Base-by-base conservation (phyloP, 2,113 vertebrate species). In the Hyaena hyaena region DNA sequence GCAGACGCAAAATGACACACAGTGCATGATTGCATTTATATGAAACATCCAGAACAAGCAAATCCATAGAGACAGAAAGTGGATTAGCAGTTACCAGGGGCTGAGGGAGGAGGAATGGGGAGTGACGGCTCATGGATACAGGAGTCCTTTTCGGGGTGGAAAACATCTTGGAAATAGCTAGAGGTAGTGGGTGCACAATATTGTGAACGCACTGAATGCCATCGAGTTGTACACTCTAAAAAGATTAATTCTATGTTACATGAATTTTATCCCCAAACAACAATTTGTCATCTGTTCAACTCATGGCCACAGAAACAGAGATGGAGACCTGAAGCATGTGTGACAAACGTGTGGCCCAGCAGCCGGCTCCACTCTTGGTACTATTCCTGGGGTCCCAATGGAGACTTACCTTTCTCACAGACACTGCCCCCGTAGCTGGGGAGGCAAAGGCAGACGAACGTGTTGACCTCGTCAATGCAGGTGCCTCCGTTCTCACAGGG, bases 401-500 rank as follows among this genome's bases (percentile, higher is more conserved):
- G 69, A 81, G 6, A 43, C 95, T 86, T 90, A 99, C 99, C 99
- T 99, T 99, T 99, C 93, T 99, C 99, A 8, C 99, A 99, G 28
- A 99, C 99, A 97, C 98, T 99, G 96, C 99, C 99, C 0, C 99
- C 99, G 0, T 99, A 99, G 98, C 99, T 99, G 98, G 99, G 99
- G 96, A 99, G 98, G 98, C 99, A 99, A 96, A 99, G 99, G 98
- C 99, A 99, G 90, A 99, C 97, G 50, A 99, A 99, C 85, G 99
- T 98, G 61, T 99, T 99, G 97, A 99, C 98, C 97, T 99, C 99
- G 0, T 99, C 99, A 0, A 99, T 99, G 98, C 99, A 99, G 93
- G 99, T 99, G 88, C 99, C 99, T 10, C 99, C 99, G 0, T 99
- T 99, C 98, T 99, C 99, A 98, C 99, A 99, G 48, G 99, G 99